Evolutionary conservation across 2,113 vertebrate genomes (phyloP).

Genomic region (Vicugna pacos): DNA sequence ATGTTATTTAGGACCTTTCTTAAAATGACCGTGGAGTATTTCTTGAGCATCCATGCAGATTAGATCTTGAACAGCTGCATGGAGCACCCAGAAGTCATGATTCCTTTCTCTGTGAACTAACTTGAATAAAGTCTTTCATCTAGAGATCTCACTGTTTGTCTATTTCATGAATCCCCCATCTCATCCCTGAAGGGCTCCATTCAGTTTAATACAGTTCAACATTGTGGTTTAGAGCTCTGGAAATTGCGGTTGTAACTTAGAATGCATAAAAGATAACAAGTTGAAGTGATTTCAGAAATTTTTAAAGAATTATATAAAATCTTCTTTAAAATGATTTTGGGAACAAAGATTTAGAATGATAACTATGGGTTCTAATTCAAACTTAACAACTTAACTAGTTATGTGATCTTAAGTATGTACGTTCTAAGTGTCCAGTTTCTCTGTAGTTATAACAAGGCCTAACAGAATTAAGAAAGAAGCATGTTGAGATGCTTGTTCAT

Average conservation of each 20-base stretch:
- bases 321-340: background rate
- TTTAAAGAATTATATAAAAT: constrained; percentile 54
- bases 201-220: constrained; percentile 78
- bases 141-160: constrained; percentile 72
- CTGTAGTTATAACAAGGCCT: constrained; percentile 2
- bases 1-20: constrained; percentile 58
- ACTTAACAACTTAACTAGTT: constrained; percentile 50
- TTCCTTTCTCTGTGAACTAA: constrained; percentile 73
- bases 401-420: constrained; percentile 21
- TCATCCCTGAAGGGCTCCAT: constrained; percentile 78
- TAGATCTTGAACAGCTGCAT: constrained; percentile 74
- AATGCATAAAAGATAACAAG: constrained; percentile 63
- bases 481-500: background rate
- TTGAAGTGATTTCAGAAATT: constrained; percentile 53
- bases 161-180: constrained; percentile 76
- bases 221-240: constrained; percentile 69
- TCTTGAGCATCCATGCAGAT: constrained; percentile 68
- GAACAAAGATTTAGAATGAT: constrained; percentile 19
- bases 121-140: constrained; percentile 83
- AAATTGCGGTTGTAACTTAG: constrained; percentile 67
- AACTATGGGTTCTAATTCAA: constrained; percentile 44
- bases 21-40: constrained; percentile 36
- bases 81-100: constrained; percentile 64
- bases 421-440: background rate
- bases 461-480: background rate